Evolutionary conservation across 2,797 vertebrate species (phyloP).

Genomic region (Sebastes taczanowskii): DNA sequence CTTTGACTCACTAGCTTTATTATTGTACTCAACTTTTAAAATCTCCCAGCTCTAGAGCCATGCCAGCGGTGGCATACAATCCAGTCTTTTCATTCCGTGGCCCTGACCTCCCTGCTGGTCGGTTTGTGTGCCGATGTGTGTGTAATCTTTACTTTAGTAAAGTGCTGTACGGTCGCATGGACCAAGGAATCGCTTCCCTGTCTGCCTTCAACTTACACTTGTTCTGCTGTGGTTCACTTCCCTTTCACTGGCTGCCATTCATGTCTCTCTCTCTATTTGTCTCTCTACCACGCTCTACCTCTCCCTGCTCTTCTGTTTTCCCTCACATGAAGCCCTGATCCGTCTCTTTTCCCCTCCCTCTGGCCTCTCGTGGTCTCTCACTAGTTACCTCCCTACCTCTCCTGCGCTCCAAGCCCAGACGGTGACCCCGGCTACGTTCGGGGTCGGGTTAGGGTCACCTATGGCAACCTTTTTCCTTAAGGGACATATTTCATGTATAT

Average conservation of each 20-base stretch:
- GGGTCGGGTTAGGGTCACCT: not conserved
- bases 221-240: constrained; percentile 41
- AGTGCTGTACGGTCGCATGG: not conserved
- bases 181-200: not conserved
- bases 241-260: constrained; percentile 3
- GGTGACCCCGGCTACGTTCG: not conserved
- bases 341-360: not conserved
- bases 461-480: not conserved
- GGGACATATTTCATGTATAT: no score
- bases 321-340: not conserved
- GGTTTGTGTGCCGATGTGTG: constrained; percentile 4
- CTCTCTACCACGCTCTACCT: not conserved
- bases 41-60: constrained; percentile 3
- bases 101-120: constrained; percentile 30
- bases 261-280: not conserved
- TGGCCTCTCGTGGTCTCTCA: constrained; percentile 14
- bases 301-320: not conserved
- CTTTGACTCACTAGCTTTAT: constrained; percentile 45
- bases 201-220: constrained; percentile 36
- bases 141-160: constrained; percentile 3
- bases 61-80: constrained; percentile 34
- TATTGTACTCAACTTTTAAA: constrained; percentile 44
- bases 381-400: not conserved
- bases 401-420: not conserved
- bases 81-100: constrained; percentile 34